Evolutionary conservation across 2,113 vertebrate species (phyloP).

Genomic region (Piprites chloris): DNA sequence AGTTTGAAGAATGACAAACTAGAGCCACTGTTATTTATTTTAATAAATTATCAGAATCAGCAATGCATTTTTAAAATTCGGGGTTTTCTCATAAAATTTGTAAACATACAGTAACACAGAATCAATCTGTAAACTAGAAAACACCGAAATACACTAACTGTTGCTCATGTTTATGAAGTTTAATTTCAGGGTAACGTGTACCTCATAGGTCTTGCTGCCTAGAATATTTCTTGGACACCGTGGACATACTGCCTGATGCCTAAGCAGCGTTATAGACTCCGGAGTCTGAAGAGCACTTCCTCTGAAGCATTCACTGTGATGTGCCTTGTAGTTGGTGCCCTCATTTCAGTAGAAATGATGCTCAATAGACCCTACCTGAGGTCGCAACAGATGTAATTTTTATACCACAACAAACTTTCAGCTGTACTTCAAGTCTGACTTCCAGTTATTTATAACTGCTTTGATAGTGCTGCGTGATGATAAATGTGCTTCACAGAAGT

Average conservation of each 20-base stretch:
- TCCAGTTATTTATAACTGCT: neutral
- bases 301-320: neutral
- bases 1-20: neutral
- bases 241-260: neutral
- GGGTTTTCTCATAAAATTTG: neutral
- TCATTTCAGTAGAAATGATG: neutral
- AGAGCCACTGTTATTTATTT: neutral
- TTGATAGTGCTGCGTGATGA: accelerated
- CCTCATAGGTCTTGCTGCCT: neutral
- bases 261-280: neutral
- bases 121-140: neutral
- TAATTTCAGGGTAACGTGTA: neutral
- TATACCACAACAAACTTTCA: neutral
- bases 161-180: neutral
- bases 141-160: neutral
- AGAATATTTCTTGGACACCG: neutral
- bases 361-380: neutral
- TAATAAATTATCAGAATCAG: neutral
- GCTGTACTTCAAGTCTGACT: neutral
- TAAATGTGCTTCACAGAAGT: neutral
- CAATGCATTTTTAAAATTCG: neutral
- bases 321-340: neutral
- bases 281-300: neutral
- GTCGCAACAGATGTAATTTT: neutral
- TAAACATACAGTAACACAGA: neutral